A percentile compares a stretch with the other conserved stretches of the same genome.
Evolutionary conservation across 2,113 vertebrate genomes (phyloP).

Genomic region (Tyrannus savana): DNA sequence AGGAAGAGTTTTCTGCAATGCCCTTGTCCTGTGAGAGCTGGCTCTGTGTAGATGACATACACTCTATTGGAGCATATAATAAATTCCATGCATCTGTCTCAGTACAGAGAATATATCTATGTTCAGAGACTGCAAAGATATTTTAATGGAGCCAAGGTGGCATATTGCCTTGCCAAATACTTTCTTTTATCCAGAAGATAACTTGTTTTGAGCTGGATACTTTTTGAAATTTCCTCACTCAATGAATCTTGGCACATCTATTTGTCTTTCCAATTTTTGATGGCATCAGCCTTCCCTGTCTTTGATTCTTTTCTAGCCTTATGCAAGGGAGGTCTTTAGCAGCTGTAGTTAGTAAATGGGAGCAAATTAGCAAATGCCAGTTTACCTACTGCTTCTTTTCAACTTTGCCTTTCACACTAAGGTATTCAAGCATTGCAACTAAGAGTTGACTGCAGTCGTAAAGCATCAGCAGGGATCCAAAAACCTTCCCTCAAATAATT

Average conservation of each 20-base stretch:
- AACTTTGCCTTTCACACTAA: background rate
- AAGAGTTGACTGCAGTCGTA: background rate
- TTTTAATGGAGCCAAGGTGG: background rate
- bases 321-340: background rate
- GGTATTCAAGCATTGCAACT: background rate
- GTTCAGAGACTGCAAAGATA: background rate
- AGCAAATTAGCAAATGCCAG: background rate
- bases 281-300: background rate
- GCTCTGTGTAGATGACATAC: background rate
- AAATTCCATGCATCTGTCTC: background rate
- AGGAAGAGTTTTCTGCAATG: background rate
- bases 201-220: accelerated
- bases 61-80: background rate
- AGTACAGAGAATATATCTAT: background rate
- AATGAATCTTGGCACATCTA: background rate
- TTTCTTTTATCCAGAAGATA: background rate
- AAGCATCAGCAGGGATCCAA: background rate
- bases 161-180: background rate
- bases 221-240: background rate
- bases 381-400: background rate
- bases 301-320: background rate
- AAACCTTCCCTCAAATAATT: background rate
- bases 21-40: background rate
- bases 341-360: background rate
- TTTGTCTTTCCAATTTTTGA: background rate